Base-by-base conservation (phyloP, 2,888 invertebrate species). In the Aradus depressus region DNA sequence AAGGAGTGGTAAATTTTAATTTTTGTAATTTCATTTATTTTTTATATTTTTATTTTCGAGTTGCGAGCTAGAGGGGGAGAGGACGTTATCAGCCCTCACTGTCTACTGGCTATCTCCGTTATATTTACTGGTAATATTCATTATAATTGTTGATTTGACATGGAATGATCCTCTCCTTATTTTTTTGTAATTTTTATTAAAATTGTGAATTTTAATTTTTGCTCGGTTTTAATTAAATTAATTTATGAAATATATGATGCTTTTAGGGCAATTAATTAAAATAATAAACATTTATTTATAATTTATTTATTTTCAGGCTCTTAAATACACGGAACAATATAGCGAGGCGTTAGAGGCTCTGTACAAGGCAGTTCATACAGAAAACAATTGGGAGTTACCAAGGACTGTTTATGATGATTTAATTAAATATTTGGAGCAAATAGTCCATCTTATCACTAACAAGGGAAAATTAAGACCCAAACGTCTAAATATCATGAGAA, bases 241-340 rank as follows among this genome's bases (percentile, higher is more conserved):
- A n/a, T n/a, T n/a, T n/a, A n/a, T n/a, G n/a, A n/a, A n/a, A n/a
- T n/a, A n/a, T n/a, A n/a, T n/a, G n/a, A n/a, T n/a, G n/a, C n/a
- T n/a, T n/a, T n/a, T n/a, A n/a, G n/a, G n/a, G n/a, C n/a, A n/a
- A n/a, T n/a, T n/a, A n/a, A n/a, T n/a, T n/a, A n/a, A n/a, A n/a
- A n/a, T n/a, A n/a, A n/a, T n/a, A n/a, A n/a, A 10, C 4, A 39
- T 44, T 26, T 26, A 21, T 41, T 39, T 45, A 23, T 50, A 43
- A 19, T 35, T 38, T 39, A 45, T 22, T 47, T n/a, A 37, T 26
- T 53, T 58, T 42, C 64, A 85, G 87, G 82, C 81, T 1, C 70
- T 82, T 44, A 83, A 81, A 65, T 88, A 85, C 64, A 81, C 84
- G 63, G 88, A 89, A 67, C 75, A 80, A 50, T 90, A 81, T 65